Percentiles rank a stretch among this genome's conserved stretches.
phyloP scores from a whole-genome alignment of 2,797 vertebrate genomes.

The Capromys pilorides region DNA sequence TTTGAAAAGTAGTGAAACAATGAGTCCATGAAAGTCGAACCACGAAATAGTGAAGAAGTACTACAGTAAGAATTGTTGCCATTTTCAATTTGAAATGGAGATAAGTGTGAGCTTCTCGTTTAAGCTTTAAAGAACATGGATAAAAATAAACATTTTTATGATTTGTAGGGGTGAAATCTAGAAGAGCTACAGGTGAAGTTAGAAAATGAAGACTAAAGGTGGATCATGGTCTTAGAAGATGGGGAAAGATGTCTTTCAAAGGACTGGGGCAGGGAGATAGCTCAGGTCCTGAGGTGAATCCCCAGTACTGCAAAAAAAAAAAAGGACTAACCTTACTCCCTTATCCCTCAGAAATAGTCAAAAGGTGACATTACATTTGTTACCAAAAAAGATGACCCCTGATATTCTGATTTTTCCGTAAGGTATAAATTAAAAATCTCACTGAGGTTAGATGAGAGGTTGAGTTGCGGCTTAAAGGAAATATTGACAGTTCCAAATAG shows the following conservation, averaged over 20 bases:
- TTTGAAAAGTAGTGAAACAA: too few relatives aligned
- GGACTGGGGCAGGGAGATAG: too few relatives aligned
- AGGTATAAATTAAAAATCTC: slow-evolving; percentile 21
- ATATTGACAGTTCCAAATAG: slow-evolving; percentile 14
- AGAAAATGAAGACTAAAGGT: slow-evolving; percentile 23
- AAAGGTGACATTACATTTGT: neutral
- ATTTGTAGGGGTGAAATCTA: neutral
- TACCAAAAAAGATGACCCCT: neutral
- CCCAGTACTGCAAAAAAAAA: too few relatives aligned
- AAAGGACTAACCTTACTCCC: neutral
- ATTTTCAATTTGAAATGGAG: neutral
- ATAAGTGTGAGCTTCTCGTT: neutral
- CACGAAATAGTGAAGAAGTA: too few relatives aligned
- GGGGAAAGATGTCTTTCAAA: neutral
- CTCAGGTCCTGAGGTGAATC: too few relatives aligned
- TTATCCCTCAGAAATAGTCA: neutral
- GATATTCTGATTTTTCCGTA: neutral
- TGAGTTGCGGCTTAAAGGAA: slow-evolving; percentile 1
- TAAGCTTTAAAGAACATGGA: neutral
- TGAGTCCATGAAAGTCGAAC: too few relatives aligned
- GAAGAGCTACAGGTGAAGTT: neutral
- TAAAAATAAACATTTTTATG: slow-evolving; percentile 32
- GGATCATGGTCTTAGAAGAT: neutral
- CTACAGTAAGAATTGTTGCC: neutral
- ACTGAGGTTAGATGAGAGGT: neutral